Evolutionary conservation across 2,113 vertebrate species (phyloP), one percentile per base, ranked within the genome.

Genomic region (Pseudopipra pipra): DNA sequence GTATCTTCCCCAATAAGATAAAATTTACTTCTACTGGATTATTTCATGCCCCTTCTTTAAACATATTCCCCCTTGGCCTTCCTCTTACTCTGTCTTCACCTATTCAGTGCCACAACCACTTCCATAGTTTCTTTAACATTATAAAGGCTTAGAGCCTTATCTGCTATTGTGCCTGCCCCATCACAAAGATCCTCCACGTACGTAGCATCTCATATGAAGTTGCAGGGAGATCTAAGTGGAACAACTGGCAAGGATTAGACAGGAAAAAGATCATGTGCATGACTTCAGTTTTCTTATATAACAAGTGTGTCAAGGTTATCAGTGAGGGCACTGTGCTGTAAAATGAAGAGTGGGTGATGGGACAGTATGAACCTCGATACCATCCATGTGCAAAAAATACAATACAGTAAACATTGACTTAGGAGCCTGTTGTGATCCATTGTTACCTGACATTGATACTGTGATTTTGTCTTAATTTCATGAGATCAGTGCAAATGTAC

Each of bases 211-310:
- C 17, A 2, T 35, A 59, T 9, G 11, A 74, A 63, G 35, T 7
- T 39, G 37, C 20, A 78, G 22, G 22, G 62, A 86, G 22, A 75
- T 21, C 44, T 73, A 46, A 91, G 73, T 5, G 9, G 65, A 85
- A 27, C 7, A 62, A 58, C 78, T 54, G 24, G 20, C 37, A 72
- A 35, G 52, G 54, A 76, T 73, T 54, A 52, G 16, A 31, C 28
- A 75, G 52, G 47, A 59, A 59, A 84, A 52, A 67, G 9, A 67
- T 1, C 11, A 15, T 6, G 28, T 19, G 23, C 0, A 0, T 33
- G 27, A 68, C 27, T 75, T 76, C 55, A 41, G 21, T 62, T 81
- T 56, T 43, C 35, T 81, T 73, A 43, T 4, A 30, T 52, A 82
- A 78, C 12, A 46, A 68, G 10, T 41, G 2, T 67, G 66, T 56